Percentiles rank a stretch among this genome's conserved stretches.
Conservation (phyloP, 1,140 invertebrate species). For the Centruroides sculpturatus region DNA sequence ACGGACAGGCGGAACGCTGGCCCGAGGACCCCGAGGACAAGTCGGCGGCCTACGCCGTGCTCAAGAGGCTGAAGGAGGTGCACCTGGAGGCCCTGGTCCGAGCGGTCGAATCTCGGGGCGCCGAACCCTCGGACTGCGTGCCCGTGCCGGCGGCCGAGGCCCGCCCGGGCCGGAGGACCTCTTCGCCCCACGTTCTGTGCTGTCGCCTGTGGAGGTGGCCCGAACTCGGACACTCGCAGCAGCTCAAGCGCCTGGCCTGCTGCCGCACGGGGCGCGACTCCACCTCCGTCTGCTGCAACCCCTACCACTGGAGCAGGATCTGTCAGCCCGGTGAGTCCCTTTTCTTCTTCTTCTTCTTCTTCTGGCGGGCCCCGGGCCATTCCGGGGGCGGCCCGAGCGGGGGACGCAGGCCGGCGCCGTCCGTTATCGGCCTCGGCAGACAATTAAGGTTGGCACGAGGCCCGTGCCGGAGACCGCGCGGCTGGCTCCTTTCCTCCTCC, state of each 20-base stretch:
- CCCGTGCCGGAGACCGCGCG: too few species aligned
- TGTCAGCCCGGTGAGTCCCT: slow-evolving; percentile 47
- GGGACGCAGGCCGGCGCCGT: too few species aligned
- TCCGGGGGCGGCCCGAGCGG: too few species aligned
- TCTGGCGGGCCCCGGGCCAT: too few species aligned
- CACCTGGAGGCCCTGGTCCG: slow-evolving; percentile 47
- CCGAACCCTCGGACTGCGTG: slow-evolving; percentile 44
- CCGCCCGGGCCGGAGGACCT: slow-evolving; percentile 20
- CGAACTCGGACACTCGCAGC: slow-evolving; percentile 86
- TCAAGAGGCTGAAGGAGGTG: slow-evolving; percentile 47
- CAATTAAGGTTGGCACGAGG: too few species aligned
- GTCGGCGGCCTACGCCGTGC: slow-evolving; percentile 35
- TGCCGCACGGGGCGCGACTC: slow-evolving; percentile 79
- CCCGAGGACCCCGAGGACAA: slow-evolving; percentile 20
- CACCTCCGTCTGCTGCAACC: slow-evolving; percentile 70
- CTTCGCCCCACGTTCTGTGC: slow-evolving; percentile 78
- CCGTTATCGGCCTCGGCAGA: too few species aligned
- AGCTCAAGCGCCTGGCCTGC: slow-evolving; percentile 72
- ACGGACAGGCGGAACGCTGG: slow-evolving; percentile 37
- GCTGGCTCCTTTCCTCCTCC: too few species aligned
- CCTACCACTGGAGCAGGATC: slow-evolving; percentile 85
- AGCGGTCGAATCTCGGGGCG: slow-evolving; percentile 43
- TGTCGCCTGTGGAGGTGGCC: slow-evolving; percentile 95
- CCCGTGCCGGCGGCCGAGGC: slow-evolving; percentile 37
- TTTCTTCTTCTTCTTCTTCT: too few species aligned